Evolutionary conservation across 1,140 invertebrate genomes (phyloP), one percentile per base, ranked within the genome.

Genomic region (Chrysopa pallens): DNA sequence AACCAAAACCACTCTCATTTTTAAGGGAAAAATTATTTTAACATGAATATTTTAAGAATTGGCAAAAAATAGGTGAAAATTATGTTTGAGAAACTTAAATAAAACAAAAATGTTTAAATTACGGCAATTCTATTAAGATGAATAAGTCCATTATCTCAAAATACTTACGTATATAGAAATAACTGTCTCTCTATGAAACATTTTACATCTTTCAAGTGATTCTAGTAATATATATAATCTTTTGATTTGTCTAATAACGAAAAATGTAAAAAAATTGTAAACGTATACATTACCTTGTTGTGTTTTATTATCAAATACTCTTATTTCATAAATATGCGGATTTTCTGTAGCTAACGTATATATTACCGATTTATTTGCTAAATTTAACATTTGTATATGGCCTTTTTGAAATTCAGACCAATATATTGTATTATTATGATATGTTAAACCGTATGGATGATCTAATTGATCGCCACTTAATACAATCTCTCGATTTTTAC

Each of bases 391-490:
- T 47, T 68, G 66, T 11, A 83, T 57, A 23, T 57, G 56, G 15
- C 76, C 76, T 52, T 70, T 65, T 36, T 67, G 63, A 52, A 72
- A 72, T 63, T 81, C 82, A 40, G 75, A 78, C 77, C 80, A 88
- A 48, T 77, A 80, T 11, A 89, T 60, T 29, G 67, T 61, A 11
- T 66, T 62, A 23, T 68, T 70, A 36, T 70, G 66, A 2, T 77
- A 62, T 0, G 79, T 77, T 17, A 92, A 61, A 4, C 80, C 80
- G 51, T 80, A 84, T 0, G 85, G 82, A 56, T 81, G 75, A 9
- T 72, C 67, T 1, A 74, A 63, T 4, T 66, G 57, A 40, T 71
- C 64, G n/a, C 67, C 64, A 6, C 67, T 57, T 2, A 81, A 62
- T 5, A 83, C 46, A 47, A 70, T 56, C 51, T 65, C 66, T 11